A percentile compares a stretch with the other conserved stretches of the same genome.
Conservation (phyloP, 2,888 invertebrate genomes). For the Pristionchus fissidentatus region DNA sequence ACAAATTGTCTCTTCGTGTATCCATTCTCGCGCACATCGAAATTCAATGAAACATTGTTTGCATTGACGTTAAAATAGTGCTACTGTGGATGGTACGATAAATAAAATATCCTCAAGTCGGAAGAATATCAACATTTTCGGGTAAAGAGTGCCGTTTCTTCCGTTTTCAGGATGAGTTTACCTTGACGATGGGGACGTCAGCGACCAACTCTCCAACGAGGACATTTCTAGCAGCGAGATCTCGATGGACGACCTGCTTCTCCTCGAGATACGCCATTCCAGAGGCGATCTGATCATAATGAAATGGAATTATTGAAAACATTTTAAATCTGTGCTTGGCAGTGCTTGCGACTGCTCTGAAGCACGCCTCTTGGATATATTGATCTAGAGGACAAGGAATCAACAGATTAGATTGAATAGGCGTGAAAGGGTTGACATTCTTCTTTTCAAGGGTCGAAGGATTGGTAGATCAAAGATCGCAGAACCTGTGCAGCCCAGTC, state of each 20-base stretch:
- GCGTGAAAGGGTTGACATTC: background rate
- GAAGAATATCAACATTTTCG: too few relatives aligned
- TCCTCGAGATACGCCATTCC: conserved; percentile 35
- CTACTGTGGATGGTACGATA: too few relatives aligned
- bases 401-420: background rate
- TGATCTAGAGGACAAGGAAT: background rate
- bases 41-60: too few relatives aligned
- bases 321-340: too few relatives aligned
- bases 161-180: background rate
- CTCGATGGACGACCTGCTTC: conserved; percentile 11
- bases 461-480: background rate
- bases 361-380: background rate
- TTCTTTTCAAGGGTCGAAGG: background rate
- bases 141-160: too few relatives aligned
- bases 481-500: conserved; percentile 17
- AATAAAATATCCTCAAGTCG: too few relatives aligned
- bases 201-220: conserved; percentile 24
- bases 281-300: conserved; percentile 12
- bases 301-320: too few relatives aligned
- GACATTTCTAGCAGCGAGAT: conserved; percentile 24
- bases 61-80: too few relatives aligned
- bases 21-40: too few relatives aligned
- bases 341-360: too few relatives aligned
- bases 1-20: too few relatives aligned
- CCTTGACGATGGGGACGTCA: conserved; percentile 24